Base-by-base conservation (phyloP, 2,797 vertebrate species). In the Lithobates pipiens region DNA sequence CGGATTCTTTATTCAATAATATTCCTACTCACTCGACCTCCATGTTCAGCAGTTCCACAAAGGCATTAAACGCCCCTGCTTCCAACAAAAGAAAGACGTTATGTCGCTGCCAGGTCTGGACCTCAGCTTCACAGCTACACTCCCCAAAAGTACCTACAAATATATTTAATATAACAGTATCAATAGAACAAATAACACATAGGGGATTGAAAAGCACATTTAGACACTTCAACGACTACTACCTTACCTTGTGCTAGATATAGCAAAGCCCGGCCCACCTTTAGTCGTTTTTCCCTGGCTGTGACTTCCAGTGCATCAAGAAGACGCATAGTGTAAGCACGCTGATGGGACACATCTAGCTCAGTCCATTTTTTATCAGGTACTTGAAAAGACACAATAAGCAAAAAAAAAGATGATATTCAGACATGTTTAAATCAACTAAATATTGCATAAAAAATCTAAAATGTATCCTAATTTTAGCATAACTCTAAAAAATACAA, bases 11-110 rank as follows among this genome's bases (percentile, higher is more conserved):
- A 44, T 15, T 46, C 13, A 74, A n/a, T 65, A 42, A 21, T 21
- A 9, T n/a, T 85, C 1, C 0, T 82, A 92, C 96, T 92, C 94
- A 99, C 98, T 99, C 98, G 0, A 99, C 97, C 90, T 99, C 98
- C 98, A 99, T 99, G 95, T 98, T 99, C 78, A 99, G 97, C 88
- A 99, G 95, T 89, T 99, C 98, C 93, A 99, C 97, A 89, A 99
- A 89, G 61, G 98, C 97, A 9, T 96, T 96, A 92, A 99, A 99
- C 0, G 97, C 98, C 61, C 98, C 98, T 81, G 97, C 97, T 65
- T 99, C 97, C 89, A 99, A 92, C 89, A 99, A 91, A 29, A 99
- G 93, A 89, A 99, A 99, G 89, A 97, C 90, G 90, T 99, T 99
- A 88, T 98, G 98, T 91, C 97, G 95, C 95, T 97, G 96, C 98